A percentile compares a stretch with the other conserved stretches of the same genome.
Evolutionary conservation across 2,888 invertebrate species (phyloP).

Genomic region (Tetheella fluctuosa): DNA sequence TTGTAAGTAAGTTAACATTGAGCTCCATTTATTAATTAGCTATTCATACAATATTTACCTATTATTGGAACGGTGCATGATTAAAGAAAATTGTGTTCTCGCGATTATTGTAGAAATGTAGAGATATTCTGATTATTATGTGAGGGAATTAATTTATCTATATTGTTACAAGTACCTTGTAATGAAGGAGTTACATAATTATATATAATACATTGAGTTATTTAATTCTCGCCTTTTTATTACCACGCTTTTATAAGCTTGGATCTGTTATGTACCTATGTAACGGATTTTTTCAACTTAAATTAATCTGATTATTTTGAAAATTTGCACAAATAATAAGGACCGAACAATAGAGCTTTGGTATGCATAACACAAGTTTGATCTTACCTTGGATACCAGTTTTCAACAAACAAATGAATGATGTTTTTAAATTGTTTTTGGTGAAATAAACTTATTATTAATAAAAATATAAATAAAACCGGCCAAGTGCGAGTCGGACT

Average conservation of each 20-base stretch:
- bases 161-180: conserved; percentile 57
- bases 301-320: no score
- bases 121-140: conserved; percentile 42
- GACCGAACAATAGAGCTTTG: no score
- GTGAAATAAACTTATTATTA: no score
- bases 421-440: no score
- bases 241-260: not conserved
- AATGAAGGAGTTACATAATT: conserved; percentile 57
- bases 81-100: conserved; percentile 43
- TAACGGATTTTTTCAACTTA: no score
- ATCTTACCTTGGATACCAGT: no score
- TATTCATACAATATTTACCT: not conserved
- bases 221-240: conserved; percentile 31
- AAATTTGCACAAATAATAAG: no score
- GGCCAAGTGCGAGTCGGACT: no score
- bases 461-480: no score
- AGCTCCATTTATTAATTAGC: conserved; percentile 13
- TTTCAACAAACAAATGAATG: no score
- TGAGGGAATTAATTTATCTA: conserved; percentile 54
- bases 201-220: conserved; percentile 51
- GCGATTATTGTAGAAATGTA: conserved; percentile 50
- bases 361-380: no score
- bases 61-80: conserved; percentile 12
- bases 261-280: no score
- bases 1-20: conserved; percentile 16